Percentiles rank a stretch among this genome's conserved stretches.
Evolutionary conservation across 2,888 invertebrate genomes (phyloP).

Genomic region (Shargacucullia verbasci): DNA sequence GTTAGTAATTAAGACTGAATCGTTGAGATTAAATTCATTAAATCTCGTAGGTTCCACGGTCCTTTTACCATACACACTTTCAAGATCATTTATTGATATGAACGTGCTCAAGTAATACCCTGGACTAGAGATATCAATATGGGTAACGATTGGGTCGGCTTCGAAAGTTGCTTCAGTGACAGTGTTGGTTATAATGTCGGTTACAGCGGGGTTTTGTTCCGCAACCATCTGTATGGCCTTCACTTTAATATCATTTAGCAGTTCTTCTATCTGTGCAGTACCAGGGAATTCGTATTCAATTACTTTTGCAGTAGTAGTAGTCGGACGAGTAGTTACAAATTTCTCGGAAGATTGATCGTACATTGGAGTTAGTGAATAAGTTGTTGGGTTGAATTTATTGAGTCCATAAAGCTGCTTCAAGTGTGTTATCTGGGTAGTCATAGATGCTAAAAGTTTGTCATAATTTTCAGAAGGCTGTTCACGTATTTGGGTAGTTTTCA

Average conservation of each 20-base stretch:
- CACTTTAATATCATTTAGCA: slow-evolving; percentile 71
- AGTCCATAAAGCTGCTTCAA: slow-evolving; percentile 34
- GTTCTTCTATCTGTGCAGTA: slow-evolving; percentile 69
- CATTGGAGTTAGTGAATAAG: neutral
- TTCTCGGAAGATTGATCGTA: neutral
- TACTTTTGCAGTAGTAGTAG: neutral
- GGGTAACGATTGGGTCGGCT: slow-evolving; percentile 54
- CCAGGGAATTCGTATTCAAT: slow-evolving; percentile 38
- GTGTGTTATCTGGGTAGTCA: slow-evolving; percentile 18
- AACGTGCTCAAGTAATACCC: slow-evolving; percentile 44
- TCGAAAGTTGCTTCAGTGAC: slow-evolving; percentile 67
- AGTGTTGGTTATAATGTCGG: slow-evolving; percentile 63
- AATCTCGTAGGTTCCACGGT: slow-evolving; percentile 13
- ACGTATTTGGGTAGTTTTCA: neutral
- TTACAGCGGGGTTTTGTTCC: slow-evolving; percentile 61
- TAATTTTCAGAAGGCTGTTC: slow-evolving; percentile 8
- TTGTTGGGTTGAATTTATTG: neutral
- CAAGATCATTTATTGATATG: slow-evolving; percentile 35
- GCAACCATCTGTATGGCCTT: slow-evolving; percentile 64
- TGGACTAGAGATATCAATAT: slow-evolving; percentile 33
- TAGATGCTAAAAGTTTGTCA: slow-evolving; percentile 2
- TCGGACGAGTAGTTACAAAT: neutral
- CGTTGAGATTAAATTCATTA: slow-evolving; percentile 21
- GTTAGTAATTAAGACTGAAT: slow-evolving; percentile 4
- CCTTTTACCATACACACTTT: slow-evolving; percentile 35